A percentile compares a stretch with the other conserved stretches of the same genome.
These are phyloP conservation scores for Formica selysi DNA, from an alignment of 1,140 invertebrate genomes.

Conservation along the genomic window DNA sequence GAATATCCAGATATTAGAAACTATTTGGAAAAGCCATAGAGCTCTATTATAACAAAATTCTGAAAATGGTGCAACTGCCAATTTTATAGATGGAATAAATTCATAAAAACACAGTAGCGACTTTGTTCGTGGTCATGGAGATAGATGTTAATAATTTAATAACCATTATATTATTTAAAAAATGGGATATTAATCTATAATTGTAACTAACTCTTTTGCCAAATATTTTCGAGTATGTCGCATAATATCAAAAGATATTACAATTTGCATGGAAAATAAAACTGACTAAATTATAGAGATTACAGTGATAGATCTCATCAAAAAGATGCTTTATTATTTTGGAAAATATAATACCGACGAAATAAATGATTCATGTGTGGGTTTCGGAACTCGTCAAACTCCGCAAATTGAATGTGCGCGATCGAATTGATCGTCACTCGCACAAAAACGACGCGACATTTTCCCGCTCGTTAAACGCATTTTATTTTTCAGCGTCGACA, in stretches of 20 bases:
- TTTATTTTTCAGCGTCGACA: constrained; percentile 55
- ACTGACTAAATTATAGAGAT: too few relatives aligned
- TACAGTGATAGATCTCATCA: neutral
- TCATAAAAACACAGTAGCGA: neutral
- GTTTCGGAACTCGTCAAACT: too few relatives aligned
- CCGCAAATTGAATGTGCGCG: too few relatives aligned
- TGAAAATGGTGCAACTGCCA: neutral
- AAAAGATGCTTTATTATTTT: neutral
- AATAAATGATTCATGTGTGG: neutral
- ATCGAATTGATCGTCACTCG: neutral
- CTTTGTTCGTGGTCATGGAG: neutral
- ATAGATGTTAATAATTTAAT: neutral
- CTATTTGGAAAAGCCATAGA: neutral
- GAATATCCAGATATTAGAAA: neutral
- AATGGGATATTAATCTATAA: neutral
- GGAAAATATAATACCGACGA: neutral
- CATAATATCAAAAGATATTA: too few relatives aligned
- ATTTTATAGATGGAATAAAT: neutral
- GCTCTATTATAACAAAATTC: neutral
- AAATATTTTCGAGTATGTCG: neutral
- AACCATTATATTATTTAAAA: neutral
- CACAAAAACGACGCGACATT: constrained; percentile 19
- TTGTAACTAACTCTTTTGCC: neutral
- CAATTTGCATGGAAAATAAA: too few relatives aligned
- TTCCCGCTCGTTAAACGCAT: constrained; percentile 49